Conservation (phyloP, 2,113 vertebrate species). For the Aptenodytes forsteri region DNA sequence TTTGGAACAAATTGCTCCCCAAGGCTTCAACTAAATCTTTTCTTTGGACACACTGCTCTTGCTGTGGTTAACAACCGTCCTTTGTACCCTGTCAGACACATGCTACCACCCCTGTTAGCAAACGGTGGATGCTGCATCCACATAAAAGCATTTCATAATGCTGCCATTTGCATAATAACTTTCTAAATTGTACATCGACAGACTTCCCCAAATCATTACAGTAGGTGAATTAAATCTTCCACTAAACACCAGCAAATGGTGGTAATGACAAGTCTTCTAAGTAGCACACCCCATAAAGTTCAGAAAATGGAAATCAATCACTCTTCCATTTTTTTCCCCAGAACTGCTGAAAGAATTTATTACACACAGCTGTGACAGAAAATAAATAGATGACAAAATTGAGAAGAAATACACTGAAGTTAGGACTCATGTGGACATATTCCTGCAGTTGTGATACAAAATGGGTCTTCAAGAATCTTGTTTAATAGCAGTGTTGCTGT, state of each 20-base stretch:
- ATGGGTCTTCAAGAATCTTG: background rate
- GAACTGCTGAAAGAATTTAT: constrained; percentile 43
- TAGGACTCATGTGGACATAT: constrained; percentile 1
- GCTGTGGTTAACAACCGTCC: background rate
- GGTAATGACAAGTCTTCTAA: constrained; percentile 32
- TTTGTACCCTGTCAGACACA: background rate
- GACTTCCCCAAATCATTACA: constrained; percentile 29
- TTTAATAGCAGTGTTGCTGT: background rate
- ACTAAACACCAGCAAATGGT: constrained; percentile 29
- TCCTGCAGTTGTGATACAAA: background rate
- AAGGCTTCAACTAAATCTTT: background rate
- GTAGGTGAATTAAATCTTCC: constrained; percentile 53
- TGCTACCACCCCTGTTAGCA: background rate
- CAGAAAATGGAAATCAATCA: constrained; percentile 59
- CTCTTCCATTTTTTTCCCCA: background rate
- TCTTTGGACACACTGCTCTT: background rate
- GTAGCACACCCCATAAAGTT: constrained; percentile 32
- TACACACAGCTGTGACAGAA: constrained; percentile 45
- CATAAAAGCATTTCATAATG: constrained; percentile 23
- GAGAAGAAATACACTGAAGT: constrained; percentile 33
- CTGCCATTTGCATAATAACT: constrained; percentile 42
- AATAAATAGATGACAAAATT: constrained; percentile 52
- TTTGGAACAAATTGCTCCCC: background rate
- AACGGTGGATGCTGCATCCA: background rate
- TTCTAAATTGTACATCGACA: constrained; percentile 23